Evolutionary conservation across 2,797 vertebrate genomes (phyloP).

Genomic region (Stomatorhinus walkeri): DNA sequence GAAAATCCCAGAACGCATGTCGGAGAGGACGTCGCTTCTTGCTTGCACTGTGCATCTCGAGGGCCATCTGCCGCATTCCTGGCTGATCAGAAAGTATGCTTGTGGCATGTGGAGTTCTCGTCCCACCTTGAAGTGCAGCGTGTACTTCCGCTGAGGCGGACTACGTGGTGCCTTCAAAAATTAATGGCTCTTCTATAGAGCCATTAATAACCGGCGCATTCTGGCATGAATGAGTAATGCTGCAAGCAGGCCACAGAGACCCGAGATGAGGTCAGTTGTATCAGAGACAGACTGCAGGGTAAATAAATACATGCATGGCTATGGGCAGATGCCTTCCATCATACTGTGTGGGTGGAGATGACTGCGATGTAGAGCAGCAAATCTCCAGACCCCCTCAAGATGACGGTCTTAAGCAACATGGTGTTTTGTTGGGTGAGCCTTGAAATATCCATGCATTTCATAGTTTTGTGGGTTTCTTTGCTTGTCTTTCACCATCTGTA

Average conservation of each 20-base stretch:
- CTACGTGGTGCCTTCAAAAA: conserved; percentile 56
- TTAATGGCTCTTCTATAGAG: conserved; percentile 49
- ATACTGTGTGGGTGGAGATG: background rate
- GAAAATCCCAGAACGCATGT: conserved; percentile 13
- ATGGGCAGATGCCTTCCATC: background rate
- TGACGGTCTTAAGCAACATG: background rate
- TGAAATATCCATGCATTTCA: background rate
- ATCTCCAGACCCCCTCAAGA: background rate
- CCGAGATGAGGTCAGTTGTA: background rate
- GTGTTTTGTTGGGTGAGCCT: conserved; percentile 2
- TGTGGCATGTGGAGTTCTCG: conserved; percentile 53
- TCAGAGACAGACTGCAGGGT: background rate
- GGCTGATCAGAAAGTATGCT: background rate
- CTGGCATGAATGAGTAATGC: conserved; percentile 47
- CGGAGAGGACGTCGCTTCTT: conserved; percentile 11
- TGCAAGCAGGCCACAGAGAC: conserved; percentile 27
- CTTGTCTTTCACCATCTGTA: conserved; percentile 10
- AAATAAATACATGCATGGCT: background rate
- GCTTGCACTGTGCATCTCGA: conserved; percentile 22
- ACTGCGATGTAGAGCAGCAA: conserved; percentile 37
- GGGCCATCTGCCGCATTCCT: background rate
- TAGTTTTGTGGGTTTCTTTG: background rate
- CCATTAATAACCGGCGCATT: conserved; percentile 47
- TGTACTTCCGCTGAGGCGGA: conserved; percentile 53
- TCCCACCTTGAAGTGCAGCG: conserved; percentile 49